Base-by-base conservation (phyloP, 92 coral and sea anemone genomes). In the Epizoanthus stellaris region DNA sequence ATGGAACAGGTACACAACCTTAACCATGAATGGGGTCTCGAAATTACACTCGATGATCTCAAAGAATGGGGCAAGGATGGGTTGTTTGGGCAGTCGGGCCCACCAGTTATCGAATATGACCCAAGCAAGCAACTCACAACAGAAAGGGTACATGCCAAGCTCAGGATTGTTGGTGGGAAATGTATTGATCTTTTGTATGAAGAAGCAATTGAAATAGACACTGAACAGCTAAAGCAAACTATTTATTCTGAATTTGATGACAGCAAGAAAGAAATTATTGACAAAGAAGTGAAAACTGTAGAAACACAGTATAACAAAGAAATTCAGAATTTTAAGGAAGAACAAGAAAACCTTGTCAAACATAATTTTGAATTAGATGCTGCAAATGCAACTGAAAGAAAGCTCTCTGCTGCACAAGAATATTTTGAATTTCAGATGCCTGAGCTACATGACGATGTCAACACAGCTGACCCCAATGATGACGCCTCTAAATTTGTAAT, bases 1-100 rank as follows among this genome's bases (percentile, higher is more conserved):
- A 38, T 69, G 15, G 74, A 69, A 2, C 75, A 70, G 75, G 57
- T 70, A 70, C 75, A 70, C 56, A 70, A 70, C 36, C 57, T 70
- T 42, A 2, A 71, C 45, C 36, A 71, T 45, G 36, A 71, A n/a
- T 71, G 38, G 76, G 58, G 76, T 71, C 36, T 71, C 0, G 38
- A 42, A 3, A 71, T 71, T 23, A 71, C 75, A 19, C 75, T 70
- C 0, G 57, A 70, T 15, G 75, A 70, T 70, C 57, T 70, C 54
- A 70, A 70, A 4, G 75, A 70, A 30, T 71, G 38, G 38, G 73
- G 73, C 1, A 38, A 10, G 53, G 73, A 68, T 68, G 23, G 73
- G 13, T 38, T 68, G 20, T 2, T 68, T 3, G 73, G 73, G 8
- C 53, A 68, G 73, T 68, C 73, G 15, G 73, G 73, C 13, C 73